Evolutionary conservation across 2,113 vertebrate species (phyloP).

Genomic region (Poeciliopsis turrubarensis): DNA sequence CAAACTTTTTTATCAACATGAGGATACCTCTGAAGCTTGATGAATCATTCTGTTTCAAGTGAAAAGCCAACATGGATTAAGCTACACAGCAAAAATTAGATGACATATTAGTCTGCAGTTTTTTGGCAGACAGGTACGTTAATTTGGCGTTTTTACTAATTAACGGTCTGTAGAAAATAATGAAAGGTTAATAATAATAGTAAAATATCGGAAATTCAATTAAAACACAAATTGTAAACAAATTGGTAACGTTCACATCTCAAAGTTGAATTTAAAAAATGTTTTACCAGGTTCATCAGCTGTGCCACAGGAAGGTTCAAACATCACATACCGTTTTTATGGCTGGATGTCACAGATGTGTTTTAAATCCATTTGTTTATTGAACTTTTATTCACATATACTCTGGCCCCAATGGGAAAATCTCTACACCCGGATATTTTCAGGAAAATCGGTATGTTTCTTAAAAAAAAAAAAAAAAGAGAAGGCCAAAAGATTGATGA

Average conservation of each 20-base stretch:
- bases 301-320: background rate
- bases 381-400: background rate
- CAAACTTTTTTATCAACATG: constrained; percentile 9
- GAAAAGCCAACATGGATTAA: constrained; percentile 1
- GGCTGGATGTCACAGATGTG: background rate
- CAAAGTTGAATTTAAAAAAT: background rate
- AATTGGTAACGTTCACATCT: background rate
- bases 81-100: constrained; percentile 1
- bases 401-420: background rate
- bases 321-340: background rate
- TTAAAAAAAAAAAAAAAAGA: constrained; percentile 23
- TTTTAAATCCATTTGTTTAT: background rate
- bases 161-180: background rate
- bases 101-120: background rate
- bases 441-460: constrained; percentile 31
- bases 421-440: background rate
- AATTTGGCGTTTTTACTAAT: too few relatives aligned
- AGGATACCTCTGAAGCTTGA: constrained; percentile 24
- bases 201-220: background rate
- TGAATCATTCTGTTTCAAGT: constrained; percentile 39
- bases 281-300: background rate
- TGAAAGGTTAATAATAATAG: background rate
- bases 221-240: too few relatives aligned
- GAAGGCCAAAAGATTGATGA: constrained; percentile 65
- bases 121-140: background rate